These are phyloP conservation scores for Tetragonula clypearis DNA, from an alignment of 1,140 invertebrate genomes.

Conservation along the genomic window DNA sequence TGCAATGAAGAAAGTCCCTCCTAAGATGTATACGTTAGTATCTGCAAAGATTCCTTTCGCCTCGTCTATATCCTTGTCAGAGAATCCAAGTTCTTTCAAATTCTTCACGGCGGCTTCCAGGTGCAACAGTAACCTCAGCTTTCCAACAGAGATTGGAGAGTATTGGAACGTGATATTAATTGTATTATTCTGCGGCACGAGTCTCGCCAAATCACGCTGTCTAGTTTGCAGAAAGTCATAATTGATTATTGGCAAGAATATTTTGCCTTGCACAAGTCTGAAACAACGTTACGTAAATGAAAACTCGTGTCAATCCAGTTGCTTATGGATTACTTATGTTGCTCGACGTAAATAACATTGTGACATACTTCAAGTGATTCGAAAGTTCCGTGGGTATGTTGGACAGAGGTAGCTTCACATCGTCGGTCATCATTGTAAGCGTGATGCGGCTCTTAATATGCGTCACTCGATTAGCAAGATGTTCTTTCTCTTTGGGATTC, in stretches of 20 bases:
- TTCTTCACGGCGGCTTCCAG: conserved; percentile 90
- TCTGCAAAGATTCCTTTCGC: conserved; percentile 98
- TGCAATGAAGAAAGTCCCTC: conserved; percentile 95
- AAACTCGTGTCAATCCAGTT: neutral
- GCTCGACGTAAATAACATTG: conserved; percentile 29
- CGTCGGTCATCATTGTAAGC: conserved; percentile 86
- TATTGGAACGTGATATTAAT: conserved; percentile 85
- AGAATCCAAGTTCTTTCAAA: conserved; percentile 91
- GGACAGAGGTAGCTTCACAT: conserved; percentile 83
- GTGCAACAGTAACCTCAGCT: conserved; percentile 89
- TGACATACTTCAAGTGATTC: conserved; percentile 82
- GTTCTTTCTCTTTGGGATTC: conserved; percentile 50
- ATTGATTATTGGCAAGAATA: conserved; percentile 92
- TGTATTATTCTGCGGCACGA: conserved; percentile 83
- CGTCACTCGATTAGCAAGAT: conserved; percentile 76
- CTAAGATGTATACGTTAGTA: conserved; percentile 96
- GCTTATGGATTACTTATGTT: too few relatives aligned
- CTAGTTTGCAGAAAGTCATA: conserved; percentile 92
- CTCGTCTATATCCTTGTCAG: conserved; percentile 97
- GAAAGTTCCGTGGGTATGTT: conserved; percentile 85
- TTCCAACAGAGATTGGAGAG: conserved; percentile 86
- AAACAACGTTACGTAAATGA: conserved; percentile 73
- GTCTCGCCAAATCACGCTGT: conserved; percentile 87
- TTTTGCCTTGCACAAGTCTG: conserved; percentile 84
- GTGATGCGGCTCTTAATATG: conserved; percentile 85